A percentile compares a stretch with the other conserved stretches of the same genome.
Evolutionary conservation across 2,113 vertebrate genomes (phyloP).

Genomic region (Suricata suricatta): DNA sequence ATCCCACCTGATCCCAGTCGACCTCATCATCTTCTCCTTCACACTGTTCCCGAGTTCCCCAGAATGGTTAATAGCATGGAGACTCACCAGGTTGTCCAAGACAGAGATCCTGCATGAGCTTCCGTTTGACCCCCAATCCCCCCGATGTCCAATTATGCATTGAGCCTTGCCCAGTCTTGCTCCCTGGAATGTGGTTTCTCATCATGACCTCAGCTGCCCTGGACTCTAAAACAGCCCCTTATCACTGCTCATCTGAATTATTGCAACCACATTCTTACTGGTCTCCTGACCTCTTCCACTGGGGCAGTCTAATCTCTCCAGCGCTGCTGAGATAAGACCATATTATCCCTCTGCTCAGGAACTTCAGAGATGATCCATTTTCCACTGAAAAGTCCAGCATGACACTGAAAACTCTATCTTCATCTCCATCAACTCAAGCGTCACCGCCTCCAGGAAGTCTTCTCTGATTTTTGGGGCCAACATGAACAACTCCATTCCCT

Average conservation of each 20-base stretch:
- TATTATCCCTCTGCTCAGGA: neutral
- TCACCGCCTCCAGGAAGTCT: neutral
- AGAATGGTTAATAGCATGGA: neutral
- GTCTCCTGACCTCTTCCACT: neutral
- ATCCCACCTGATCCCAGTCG: neutral
- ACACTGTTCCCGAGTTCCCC: neutral
- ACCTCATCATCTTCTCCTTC: neutral
- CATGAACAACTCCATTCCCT: neutral
- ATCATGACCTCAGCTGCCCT: neutral
- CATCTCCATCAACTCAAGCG: neutral
- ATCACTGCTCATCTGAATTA: neutral
- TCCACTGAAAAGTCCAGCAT: neutral
- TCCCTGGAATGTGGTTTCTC: neutral
- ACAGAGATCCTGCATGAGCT: neutral
- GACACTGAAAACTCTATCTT: neutral
- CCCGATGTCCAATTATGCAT: neutral
- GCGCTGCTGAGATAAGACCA: neutral
- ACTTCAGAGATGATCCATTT: neutral
- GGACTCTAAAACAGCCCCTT: neutral
- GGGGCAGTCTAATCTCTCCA: neutral
- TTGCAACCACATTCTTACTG: neutral
- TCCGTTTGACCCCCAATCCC: neutral
- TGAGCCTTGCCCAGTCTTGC: neutral
- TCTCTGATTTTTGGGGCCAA: neutral
- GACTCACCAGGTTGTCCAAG: neutral